Evolutionary conservation across 2,797 vertebrate genomes (phyloP).

Genomic region (Varecia variegata): DNA sequence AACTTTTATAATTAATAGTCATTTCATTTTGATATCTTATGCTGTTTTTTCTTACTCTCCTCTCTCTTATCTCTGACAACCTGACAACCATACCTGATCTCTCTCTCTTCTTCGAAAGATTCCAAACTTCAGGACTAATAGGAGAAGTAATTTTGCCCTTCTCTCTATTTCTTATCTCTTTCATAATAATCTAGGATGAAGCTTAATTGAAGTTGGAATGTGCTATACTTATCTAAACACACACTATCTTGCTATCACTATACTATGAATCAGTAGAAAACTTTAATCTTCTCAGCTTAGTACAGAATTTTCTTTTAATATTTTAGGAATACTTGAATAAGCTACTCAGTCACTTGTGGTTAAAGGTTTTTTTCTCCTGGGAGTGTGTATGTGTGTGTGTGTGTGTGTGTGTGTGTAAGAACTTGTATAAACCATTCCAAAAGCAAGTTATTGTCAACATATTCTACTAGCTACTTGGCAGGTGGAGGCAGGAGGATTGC

Average conservation of each 20-base stretch:
- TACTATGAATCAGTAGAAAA: background rate
- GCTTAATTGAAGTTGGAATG: background rate
- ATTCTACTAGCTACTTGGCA: background rate
- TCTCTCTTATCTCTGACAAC: background rate
- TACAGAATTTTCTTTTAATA: background rate
- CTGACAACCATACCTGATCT: background rate
- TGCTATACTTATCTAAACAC: background rate
- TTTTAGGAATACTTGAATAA: constrained; percentile 1
- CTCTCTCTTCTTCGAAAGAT: background rate
- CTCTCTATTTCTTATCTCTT: background rate
- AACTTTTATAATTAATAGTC: background rate
- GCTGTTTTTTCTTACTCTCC: background rate
- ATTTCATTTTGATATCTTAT: background rate
- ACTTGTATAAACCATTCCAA: background rate
- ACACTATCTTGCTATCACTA: background rate
- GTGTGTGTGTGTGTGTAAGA: background rate
- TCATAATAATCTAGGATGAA: background rate
- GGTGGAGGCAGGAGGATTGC: too few relatives aligned
- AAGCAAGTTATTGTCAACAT: background rate
- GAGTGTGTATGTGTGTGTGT: background rate
- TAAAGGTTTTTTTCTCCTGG: background rate
- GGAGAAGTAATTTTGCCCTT: background rate
- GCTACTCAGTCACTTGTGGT: background rate
- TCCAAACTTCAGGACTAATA: background rate
- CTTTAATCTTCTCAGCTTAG: background rate